These are phyloP conservation scores for Motacilla tschutschensis DNA, from an alignment of 2,113 vertebrate genomes.

Conservation along the genomic window DNA sequence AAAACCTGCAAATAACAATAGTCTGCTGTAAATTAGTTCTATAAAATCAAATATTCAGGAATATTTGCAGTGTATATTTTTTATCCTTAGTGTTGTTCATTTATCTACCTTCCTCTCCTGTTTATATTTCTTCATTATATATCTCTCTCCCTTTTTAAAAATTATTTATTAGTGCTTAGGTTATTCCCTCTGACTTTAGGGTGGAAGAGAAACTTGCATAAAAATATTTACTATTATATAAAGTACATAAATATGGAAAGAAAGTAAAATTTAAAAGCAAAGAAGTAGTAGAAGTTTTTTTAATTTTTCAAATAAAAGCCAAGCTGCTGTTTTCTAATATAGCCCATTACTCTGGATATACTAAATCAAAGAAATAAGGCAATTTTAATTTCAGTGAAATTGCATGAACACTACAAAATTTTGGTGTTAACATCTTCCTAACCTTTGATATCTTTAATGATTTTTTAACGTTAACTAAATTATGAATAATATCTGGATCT, in stretches of 20 bases:
- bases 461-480: background rate
- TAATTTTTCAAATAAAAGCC: background rate
- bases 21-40: background rate
- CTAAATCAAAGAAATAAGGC: background rate
- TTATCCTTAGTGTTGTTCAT: background rate
- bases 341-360: background rate
- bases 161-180: background rate
- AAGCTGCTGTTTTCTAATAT: background rate
- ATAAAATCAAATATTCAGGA: background rate
- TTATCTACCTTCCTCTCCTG: background rate
- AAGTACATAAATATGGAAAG: background rate
- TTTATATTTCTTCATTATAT: background rate
- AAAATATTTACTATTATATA: background rate
- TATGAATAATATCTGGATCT: background rate
- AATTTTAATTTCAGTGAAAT: background rate
- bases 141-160: accelerated
- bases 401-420: background rate
- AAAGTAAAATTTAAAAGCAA: background rate
- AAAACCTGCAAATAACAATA: background rate
- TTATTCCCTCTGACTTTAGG: background rate
- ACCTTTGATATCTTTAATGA: background rate
- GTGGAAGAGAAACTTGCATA: background rate
- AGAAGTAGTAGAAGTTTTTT: background rate
- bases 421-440: background rate
- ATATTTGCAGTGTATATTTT: background rate